Evolutionary conservation across 2,113 vertebrate species (phyloP).

Genomic region (Triplophysa rosa): DNA sequence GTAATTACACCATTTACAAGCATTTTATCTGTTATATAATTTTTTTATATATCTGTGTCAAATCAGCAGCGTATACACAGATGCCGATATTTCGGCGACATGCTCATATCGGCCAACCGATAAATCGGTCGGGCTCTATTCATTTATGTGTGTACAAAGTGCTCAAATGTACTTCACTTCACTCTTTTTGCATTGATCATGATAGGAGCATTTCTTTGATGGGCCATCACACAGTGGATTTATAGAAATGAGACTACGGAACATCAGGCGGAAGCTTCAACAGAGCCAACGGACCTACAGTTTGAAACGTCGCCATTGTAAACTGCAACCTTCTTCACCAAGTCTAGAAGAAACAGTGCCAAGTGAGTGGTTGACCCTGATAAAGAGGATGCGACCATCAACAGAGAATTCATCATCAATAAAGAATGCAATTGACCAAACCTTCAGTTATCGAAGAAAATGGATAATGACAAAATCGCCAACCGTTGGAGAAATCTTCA

Average conservation of each 20-base stretch:
- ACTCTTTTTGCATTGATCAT: background rate
- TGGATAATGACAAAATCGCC: background rate
- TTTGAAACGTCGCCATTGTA: background rate
- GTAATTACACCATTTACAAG: too few relatives aligned
- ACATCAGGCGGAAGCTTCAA: constrained; percentile 1
- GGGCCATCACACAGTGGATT: background rate
- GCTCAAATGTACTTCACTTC: too few relatives aligned
- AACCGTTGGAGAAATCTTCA: constrained; percentile 4
- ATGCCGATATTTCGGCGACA: too few relatives aligned
- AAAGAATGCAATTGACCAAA: constrained; percentile 4
- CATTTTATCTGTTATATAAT: too few relatives aligned
- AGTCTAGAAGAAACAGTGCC: background rate
- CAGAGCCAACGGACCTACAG: background rate
- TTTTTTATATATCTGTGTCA: too few relatives aligned
- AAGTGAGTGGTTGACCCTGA: background rate
- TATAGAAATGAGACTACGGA: background rate
- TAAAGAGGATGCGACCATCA: background rate
- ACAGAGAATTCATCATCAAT: background rate
- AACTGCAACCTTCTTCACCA: background rate
- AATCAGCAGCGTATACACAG: too few relatives aligned
- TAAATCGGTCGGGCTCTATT: too few relatives aligned
- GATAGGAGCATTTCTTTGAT: background rate
- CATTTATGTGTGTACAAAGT: too few relatives aligned
- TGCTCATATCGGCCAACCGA: too few relatives aligned
- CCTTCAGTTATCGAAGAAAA: background rate